These are phyloP conservation scores for Sebastes wilsoni DNA, from an alignment of 2,797 vertebrate species.

Conservation along the genomic window DNA sequence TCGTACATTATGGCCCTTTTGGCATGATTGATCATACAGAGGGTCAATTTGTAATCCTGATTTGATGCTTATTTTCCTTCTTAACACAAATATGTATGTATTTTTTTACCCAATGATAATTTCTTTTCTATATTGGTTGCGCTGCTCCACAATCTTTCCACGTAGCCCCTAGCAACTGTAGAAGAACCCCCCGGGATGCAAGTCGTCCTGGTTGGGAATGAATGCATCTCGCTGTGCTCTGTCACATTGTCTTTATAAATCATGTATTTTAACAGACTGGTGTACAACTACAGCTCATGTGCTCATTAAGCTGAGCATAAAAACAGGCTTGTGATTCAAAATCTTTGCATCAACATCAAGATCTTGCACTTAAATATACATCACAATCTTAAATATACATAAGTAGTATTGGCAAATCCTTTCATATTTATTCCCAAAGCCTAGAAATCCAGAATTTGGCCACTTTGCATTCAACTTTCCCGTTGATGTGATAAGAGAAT, in stretches of 20 bases:
- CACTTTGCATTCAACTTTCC: slow-evolving; percentile 24
- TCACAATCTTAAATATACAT: not conserved
- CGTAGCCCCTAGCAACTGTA: not conserved
- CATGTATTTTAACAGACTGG: not conserved
- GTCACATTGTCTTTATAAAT: slow-evolving; percentile 16
- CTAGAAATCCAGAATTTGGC: not conserved
- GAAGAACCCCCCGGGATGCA: not conserved
- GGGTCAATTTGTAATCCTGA: not conserved
- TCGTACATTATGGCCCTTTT: too few species aligned
- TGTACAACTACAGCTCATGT: not conserved
- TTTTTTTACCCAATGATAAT: not conserved
- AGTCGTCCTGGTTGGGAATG: not conserved
- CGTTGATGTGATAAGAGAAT: slow-evolving; percentile 28
- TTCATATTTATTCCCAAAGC: slow-evolving; percentile 12
- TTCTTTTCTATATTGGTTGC: not conserved
- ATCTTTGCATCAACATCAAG: not conserved
- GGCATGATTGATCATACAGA: too few species aligned
- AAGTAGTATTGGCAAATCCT: not conserved
- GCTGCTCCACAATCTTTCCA: too few species aligned
- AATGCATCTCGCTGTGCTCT: not conserved
- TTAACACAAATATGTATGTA: not conserved
- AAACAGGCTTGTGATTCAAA: not conserved
- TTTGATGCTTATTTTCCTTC: not conserved
- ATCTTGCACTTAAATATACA: not conserved
- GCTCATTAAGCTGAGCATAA: not conserved